Evolutionary conservation across 1,140 invertebrate genomes (phyloP).

Genomic region (Propsilocerus akamusi): DNA sequence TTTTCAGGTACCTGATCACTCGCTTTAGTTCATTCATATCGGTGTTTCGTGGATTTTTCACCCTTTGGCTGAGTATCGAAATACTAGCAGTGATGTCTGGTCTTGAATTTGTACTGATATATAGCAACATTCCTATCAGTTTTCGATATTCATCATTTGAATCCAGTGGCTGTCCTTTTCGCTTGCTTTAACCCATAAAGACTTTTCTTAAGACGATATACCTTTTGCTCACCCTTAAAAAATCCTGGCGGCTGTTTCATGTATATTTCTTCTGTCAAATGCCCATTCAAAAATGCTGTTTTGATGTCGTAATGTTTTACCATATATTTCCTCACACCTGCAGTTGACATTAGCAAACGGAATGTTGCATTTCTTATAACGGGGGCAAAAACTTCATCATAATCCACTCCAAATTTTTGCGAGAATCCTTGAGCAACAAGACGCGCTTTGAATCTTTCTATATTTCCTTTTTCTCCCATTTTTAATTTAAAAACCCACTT

Average conservation of each 20-base stretch:
- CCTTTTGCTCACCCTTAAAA: constrained; percentile 11
- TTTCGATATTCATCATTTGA: constrained; percentile 10
- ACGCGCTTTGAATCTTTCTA: constrained; percentile 16
- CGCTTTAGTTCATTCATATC: constrained; percentile 18
- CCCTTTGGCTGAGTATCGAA: constrained; percentile 15
- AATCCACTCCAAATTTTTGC: constrained; percentile 12
- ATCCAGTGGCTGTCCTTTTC: background rate
- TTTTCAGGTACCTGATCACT: constrained; percentile 18
- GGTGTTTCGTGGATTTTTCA: constrained; percentile 9
- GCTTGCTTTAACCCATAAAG: constrained; percentile 25
- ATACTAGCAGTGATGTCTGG: constrained; percentile 23
- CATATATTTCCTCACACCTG: constrained; percentile 4
- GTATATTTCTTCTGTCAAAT: constrained; percentile 21
- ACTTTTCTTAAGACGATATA: constrained; percentile 19
- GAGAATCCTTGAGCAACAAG: constrained; percentile 11
- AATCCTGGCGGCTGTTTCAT: constrained; percentile 16
- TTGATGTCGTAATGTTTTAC: constrained; percentile 16
- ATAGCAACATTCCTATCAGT: constrained; percentile 19
- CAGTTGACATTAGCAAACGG: constrained; percentile 11
- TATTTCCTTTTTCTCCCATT: constrained; percentile 8
- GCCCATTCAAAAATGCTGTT: constrained; percentile 24
- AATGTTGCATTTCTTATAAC: constrained; percentile 14
- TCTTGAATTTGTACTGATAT: constrained; percentile 17
- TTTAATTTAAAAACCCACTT: constrained; percentile 16
- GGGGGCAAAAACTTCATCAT: constrained; percentile 10